Conservation (phyloP, 1,140 invertebrate species). For the Battus philenor region DNA sequence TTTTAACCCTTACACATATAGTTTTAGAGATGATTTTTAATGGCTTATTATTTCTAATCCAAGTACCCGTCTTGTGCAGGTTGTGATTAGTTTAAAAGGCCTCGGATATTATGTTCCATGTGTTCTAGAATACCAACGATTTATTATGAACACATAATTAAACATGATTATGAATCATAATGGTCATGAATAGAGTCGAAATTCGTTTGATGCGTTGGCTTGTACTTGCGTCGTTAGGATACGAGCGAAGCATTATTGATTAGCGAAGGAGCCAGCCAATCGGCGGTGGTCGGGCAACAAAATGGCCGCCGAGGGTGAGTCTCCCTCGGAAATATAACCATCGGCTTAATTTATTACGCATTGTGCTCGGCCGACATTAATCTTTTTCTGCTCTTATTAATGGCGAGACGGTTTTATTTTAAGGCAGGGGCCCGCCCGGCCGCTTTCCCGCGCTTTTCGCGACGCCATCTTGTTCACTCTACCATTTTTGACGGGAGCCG, state of each 20-base stretch:
- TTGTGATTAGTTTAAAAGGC: too few relatives aligned
- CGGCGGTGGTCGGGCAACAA: conserved; percentile 29
- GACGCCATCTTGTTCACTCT: conserved; percentile 57
- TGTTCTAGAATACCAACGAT: background rate
- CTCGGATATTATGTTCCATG: too few relatives aligned
- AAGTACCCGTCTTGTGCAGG: too few relatives aligned
- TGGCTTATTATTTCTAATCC: too few relatives aligned
- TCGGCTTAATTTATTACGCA: conserved; percentile 64
- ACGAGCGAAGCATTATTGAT: conserved; percentile 47
- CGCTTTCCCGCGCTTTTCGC: conserved; percentile 31
- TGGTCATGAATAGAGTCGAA: too few relatives aligned
- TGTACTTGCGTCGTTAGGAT: conserved; percentile 20
- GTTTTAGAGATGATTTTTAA: too few relatives aligned
- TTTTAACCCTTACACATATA: too few relatives aligned
- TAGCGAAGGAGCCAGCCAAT: conserved; percentile 52
- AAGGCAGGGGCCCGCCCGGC: conserved; percentile 40
- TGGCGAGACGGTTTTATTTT: conserved; percentile 60
- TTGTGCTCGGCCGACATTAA: conserved; percentile 59
- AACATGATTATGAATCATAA: too few relatives aligned
- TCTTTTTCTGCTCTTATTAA: conserved; percentile 68
- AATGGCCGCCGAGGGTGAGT: conserved; percentile 50
- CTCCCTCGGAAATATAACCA: conserved; percentile 41
- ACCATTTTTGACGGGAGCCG: too few relatives aligned
- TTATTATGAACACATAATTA: too few relatives aligned
- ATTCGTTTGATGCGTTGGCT: too few relatives aligned